Evolutionary conservation across 2,797 vertebrate species (phyloP).

Genomic region (Acrocephalus scirpaceus): DNA sequence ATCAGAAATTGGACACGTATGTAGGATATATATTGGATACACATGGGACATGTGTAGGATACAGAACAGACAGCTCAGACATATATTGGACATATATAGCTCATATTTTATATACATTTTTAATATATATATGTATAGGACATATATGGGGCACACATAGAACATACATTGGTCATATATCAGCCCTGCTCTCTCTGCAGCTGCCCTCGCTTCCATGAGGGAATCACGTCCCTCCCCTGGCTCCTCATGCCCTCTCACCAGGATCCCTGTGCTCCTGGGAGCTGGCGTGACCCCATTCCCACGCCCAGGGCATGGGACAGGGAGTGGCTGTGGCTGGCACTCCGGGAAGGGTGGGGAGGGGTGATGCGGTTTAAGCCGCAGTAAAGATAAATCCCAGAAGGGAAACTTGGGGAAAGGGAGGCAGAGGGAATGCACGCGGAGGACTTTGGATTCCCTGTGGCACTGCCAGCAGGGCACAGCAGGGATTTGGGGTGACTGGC

Average conservation of each 20-base stretch:
- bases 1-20: no score
- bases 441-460: not conserved
- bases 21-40: no score
- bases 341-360: fast-evolving
- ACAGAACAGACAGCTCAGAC: no score
- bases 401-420: not conserved
- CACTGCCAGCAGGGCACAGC: not conserved
- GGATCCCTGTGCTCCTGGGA: not conserved
- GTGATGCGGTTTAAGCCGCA: fast-evolving
- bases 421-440: not conserved
- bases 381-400: not conserved
- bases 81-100: no score
- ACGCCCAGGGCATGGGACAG: not conserved
- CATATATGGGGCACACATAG: not conserved
- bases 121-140: not conserved
- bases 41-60: not conserved
- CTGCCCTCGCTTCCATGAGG: not conserved
- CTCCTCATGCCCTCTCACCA: fast-evolving
- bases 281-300: not conserved
- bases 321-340: fast-evolving
- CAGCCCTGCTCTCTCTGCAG: not conserved
- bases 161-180: not conserved
- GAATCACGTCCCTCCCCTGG: not conserved
- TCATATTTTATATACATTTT: not conserved
- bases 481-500: not conserved